Percentiles rank a stretch among this genome's conserved stretches.
phyloP scores from a whole-genome alignment of 1,140 invertebrate genomes.

The Pachypeltis micranthus region DNA sequence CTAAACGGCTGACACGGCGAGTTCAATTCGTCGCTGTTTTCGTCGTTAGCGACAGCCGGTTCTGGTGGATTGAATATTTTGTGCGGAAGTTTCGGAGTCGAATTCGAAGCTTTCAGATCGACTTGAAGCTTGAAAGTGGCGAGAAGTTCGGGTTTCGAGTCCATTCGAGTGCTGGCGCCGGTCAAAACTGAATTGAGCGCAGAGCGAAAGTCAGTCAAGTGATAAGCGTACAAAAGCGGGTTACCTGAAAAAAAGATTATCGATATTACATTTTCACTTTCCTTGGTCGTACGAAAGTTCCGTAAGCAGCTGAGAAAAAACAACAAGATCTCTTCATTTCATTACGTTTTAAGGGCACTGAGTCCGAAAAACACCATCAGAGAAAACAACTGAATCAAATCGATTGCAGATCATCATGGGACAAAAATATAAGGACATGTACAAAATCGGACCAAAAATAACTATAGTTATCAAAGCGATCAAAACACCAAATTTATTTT shows the following conservation, averaged over 20 bases:
- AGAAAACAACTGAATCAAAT: not conserved
- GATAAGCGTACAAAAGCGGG: conserved; percentile 78
- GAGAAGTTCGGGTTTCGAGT: not conserved
- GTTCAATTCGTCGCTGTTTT: not conserved
- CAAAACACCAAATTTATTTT: too few species aligned
- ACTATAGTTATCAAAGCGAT: too few species aligned
- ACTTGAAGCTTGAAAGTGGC: not conserved
- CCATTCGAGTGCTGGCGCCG: conserved; percentile 9
- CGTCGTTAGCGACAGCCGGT: not conserved
- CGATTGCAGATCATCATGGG: not conserved
- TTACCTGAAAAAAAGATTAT: conserved; percentile 36
- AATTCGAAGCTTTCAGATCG: conserved; percentile 1
- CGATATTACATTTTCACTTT: not conserved
- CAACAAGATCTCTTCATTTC: not conserved
- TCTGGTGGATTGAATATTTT: not conserved
- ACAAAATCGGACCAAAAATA: too few species aligned
- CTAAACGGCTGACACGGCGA: too few species aligned
- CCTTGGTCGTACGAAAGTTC: too few species aligned
- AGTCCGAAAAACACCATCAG: not conserved
- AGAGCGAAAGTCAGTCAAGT: conserved; percentile 70
- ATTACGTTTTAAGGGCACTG: not conserved
- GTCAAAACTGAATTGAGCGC: conserved; percentile 38
- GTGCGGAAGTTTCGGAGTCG: conserved; percentile 16
- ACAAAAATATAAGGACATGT: too few species aligned
- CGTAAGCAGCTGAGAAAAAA: not conserved